A percentile compares a stretch with the other conserved stretches of the same genome.
phyloP scores from a whole-genome alignment of 2,888 invertebrate species.

The Scelioninae gen. 1 region DNA sequence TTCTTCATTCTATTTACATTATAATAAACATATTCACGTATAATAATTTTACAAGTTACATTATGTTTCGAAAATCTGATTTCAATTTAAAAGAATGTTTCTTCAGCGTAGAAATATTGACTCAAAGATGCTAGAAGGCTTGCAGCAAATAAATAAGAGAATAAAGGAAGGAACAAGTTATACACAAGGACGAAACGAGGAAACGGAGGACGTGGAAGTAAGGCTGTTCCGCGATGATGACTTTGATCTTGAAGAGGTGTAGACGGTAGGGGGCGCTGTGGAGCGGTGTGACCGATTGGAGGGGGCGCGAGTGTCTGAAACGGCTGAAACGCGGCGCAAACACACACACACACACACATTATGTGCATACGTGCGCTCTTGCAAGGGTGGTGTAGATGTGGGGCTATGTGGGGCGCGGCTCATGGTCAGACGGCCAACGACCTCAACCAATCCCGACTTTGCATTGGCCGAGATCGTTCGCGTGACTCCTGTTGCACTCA shows the following conservation, averaged over 20 bases:
- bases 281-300: constrained; percentile 11
- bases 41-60: no score
- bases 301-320: constrained; percentile 7
- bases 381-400: constrained; percentile 77
- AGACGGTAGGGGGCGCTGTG: background rate
- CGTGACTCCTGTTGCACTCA: constrained; percentile 71
- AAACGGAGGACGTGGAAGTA: constrained; percentile 40
- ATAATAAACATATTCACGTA: no score
- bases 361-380: constrained; percentile 26
- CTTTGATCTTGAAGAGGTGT: constrained; percentile 78
- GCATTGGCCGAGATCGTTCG: constrained; percentile 78
- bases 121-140: no score
- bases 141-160: no score
- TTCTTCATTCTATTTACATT: no score
- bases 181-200: constrained; percentile 10
- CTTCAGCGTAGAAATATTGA: no score
- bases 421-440: constrained; percentile 84
- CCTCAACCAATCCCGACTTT: constrained; percentile 73
- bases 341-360: background rate
- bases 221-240: constrained; percentile 61
- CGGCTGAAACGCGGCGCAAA: no score
- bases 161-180: no score
- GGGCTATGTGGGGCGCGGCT: constrained; percentile 84
- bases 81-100: no score
- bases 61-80: no score